A percentile compares a stretch with the other conserved stretches of the same genome.
Conservation (phyloP, 2,797 vertebrate species). For the Micropoecilia bifurca region DNA sequence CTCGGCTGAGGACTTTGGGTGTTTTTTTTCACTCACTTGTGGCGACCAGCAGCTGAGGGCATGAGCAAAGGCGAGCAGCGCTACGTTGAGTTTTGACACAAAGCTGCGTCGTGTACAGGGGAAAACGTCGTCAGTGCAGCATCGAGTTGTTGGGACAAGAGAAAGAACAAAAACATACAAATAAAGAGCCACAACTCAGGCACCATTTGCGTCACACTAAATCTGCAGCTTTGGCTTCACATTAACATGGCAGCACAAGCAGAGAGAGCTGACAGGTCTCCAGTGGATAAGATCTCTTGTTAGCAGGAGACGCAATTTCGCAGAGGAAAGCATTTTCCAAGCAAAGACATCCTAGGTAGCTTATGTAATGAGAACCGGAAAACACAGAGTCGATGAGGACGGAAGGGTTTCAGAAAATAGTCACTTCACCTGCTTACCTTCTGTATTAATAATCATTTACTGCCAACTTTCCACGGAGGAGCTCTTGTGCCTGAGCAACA, state of each 20-base stretch:
- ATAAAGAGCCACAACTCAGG: constrained; percentile 46
- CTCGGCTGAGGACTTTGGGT: constrained; percentile 30
- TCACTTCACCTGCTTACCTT: not conserved
- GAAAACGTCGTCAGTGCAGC: constrained; percentile 59
- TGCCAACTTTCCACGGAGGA: not conserved
- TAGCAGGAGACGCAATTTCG: constrained; percentile 44
- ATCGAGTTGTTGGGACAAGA: constrained; percentile 26
- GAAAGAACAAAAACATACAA: not conserved
- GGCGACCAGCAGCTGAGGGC: constrained; percentile 22
- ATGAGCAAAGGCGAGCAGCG: constrained; percentile 3
- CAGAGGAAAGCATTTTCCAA: constrained; percentile 6
- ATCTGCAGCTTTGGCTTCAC: constrained; percentile 32
- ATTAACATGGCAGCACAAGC: constrained; percentile 19
- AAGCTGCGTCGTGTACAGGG: constrained; percentile 50
- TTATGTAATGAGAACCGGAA: not conserved
- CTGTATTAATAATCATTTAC: not conserved
- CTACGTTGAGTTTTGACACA: constrained; percentile 5
- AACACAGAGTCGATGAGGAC: not conserved
- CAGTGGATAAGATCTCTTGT: constrained; percentile 41
- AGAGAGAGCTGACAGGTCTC: constrained; percentile 29
- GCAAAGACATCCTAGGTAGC: not conserved
- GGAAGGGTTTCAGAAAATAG: not conserved
- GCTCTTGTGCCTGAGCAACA: not conserved
- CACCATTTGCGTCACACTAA: constrained; percentile 13
- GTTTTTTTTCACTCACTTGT: constrained; percentile 48